These are phyloP conservation scores for Microvelia longipes DNA, from an alignment of 1,140 invertebrate genomes.

Conservation along the genomic window DNA sequence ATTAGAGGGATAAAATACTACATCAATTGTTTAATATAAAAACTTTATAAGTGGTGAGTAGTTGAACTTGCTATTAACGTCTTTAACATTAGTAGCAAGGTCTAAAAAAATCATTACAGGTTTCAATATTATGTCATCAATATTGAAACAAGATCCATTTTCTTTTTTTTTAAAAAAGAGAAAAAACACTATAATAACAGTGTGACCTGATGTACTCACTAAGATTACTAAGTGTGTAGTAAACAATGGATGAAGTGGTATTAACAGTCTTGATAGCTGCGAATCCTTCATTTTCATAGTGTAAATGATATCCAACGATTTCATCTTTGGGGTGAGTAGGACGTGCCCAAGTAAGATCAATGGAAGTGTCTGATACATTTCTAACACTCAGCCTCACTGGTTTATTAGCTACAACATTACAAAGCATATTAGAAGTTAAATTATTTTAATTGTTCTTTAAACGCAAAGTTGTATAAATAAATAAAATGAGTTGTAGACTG, in stretches of 20 bases:
- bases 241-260: conserved; percentile 32
- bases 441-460: not conserved
- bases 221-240: conserved; percentile 40
- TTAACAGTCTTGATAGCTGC: conserved; percentile 34
- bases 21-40: too few relatives aligned
- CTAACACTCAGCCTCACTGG: conserved; percentile 62
- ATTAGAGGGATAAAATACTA: too few relatives aligned
- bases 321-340: conserved; percentile 54
- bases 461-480: not conserved
- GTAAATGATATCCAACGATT: conserved; percentile 52
- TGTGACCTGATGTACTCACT: conserved; percentile 42
- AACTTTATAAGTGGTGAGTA: too few relatives aligned
- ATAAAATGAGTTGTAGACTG: not conserved
- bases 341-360: conserved; percentile 61
- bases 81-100: too few relatives aligned
- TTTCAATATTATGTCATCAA: too few relatives aligned
- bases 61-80: too few relatives aligned
- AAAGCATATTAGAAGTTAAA: not conserved
- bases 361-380: conserved; percentile 54
- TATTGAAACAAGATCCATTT: too few relatives aligned
- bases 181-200: too few relatives aligned
- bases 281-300: conserved; percentile 40
- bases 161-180: too few relatives aligned
- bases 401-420: conserved; percentile 28
- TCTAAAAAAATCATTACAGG: too few relatives aligned